Evolutionary conservation across 1,140 invertebrate genomes (phyloP), one percentile per base, ranked within the genome.

Genomic region (Marisa cornuarietis): DNA sequence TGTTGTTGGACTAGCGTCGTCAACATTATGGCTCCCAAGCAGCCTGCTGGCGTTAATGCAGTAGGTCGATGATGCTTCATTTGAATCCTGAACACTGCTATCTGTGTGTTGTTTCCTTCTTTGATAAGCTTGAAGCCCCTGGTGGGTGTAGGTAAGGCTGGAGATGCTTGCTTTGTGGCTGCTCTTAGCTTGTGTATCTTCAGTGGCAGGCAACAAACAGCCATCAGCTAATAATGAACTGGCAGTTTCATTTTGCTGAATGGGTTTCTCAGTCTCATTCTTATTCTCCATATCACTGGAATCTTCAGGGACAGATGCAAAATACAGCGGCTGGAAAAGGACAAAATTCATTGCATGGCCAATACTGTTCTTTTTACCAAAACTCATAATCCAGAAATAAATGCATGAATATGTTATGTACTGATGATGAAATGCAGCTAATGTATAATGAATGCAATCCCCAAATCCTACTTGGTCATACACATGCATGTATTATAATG

Each of bases 321-420:
- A 62, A 52, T 78, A 78, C n/a, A 81, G 31, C 20, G 71, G 68
- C 63, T 78, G 75, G 16, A 63, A 76, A 54, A 13, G 20, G 54
- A 76, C 26, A 71, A 49, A 24, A 24, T n/a, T 71, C n/a, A 71
- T n/a, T 9, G 6, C 10, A 18, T 8, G 14, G 26, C 26, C 1
- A 22, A 31, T 42, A 52, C 16, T 16, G 20, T n/a, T 5, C n/a
- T 22, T 7, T 75, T 49, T 16, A 51, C 16, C 69, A n/a, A 20
- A 24, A 22, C 75, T 26, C 58, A 26, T 18, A 42, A 61, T 63
- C 18, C 10, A 20, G 51, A 6, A 42, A 42, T 42, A 42, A 0
- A 6, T 42, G 31, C 2, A 42, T 42, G n/a, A n/a, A 42, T 42
- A 6, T 42, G 31, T 42, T 2, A 42, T 42, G 6, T 42, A 42